Percentiles rank a stretch among this genome's conserved stretches.
Evolutionary conservation across 2,113 vertebrate species (phyloP).

Genomic region (Misgurnus mizolepis): DNA sequence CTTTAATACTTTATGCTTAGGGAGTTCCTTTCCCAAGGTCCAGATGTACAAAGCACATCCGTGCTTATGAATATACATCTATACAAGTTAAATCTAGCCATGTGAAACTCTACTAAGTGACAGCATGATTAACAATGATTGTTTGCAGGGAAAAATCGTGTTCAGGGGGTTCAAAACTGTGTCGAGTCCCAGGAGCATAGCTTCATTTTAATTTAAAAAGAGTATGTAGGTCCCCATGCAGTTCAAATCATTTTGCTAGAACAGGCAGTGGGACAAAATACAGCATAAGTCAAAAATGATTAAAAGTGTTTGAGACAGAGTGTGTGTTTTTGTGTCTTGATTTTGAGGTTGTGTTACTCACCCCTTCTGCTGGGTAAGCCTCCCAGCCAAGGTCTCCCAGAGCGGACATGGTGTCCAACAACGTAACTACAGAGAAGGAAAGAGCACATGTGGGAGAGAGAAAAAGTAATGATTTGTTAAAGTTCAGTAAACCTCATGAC

Average conservation of each 20-base stretch:
- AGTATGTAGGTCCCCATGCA: neutral
- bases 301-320: neutral
- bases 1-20: neutral
- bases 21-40: neutral
- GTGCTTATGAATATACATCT: constrained; percentile 42
- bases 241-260: constrained; percentile 23
- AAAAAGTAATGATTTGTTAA: constrained; percentile 40
- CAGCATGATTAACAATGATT: neutral
- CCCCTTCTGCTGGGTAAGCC: constrained; percentile 81
- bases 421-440: constrained; percentile 72
- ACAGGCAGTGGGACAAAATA: neutral
- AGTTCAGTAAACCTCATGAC: constrained; percentile 24
- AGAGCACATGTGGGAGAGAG: constrained; percentile 50
- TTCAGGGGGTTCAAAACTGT: constrained; percentile 13
- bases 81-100: constrained; percentile 1
- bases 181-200: constrained; percentile 1
- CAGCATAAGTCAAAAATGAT: constrained; percentile 1
- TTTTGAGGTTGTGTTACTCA: constrained; percentile 65
- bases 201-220: constrained; percentile 15
- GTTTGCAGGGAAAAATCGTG: neutral
- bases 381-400: constrained; percentile 83
- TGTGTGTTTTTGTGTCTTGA: constrained; percentile 13
- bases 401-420: constrained; percentile 83
- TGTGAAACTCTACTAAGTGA: neutral
- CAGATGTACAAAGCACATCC: neutral